phyloP scores from a whole-genome alignment of 2,113 vertebrate genomes.

The Oostethus manadensis region DNA sequence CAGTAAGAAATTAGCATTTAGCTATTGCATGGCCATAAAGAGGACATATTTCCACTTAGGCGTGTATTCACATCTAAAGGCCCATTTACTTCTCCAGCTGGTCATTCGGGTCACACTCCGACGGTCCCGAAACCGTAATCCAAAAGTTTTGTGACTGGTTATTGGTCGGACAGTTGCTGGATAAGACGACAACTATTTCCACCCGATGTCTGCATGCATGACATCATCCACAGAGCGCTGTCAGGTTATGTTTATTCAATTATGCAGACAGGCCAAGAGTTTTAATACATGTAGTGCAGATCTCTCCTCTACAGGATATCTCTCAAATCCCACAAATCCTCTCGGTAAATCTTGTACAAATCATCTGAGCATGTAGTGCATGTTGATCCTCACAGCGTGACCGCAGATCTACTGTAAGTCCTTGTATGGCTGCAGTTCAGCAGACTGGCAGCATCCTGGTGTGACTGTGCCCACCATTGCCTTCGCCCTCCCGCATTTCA shows the following conservation, averaged over 20 bases:
- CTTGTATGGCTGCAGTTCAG: not conserved
- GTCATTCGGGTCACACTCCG: not conserved
- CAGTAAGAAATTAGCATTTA: not conserved
- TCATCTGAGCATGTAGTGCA: constrained; percentile 2
- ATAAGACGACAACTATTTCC: constrained; percentile 1
- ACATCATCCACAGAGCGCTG: constrained; percentile 2
- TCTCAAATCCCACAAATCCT: constrained; percentile 1
- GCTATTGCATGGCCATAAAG: not conserved
- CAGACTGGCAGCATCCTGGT: not conserved
- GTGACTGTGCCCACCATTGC: not conserved
- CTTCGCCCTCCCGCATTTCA: not conserved
- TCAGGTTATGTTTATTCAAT: constrained; percentile 10
- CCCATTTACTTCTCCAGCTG: not conserved
- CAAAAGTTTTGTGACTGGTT: constrained; percentile 3
- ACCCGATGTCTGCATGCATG: not conserved
- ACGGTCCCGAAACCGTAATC: constrained; percentile 1
- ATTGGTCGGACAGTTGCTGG: constrained; percentile 4
- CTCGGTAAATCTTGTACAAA: not conserved
- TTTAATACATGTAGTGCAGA: constrained; percentile 2
- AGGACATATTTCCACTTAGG: not conserved
- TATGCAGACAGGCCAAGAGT: not conserved
- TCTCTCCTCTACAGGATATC: not conserved
- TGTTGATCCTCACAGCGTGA: not conserved
- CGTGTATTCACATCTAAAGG: not conserved
- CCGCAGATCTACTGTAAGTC: constrained; percentile 1